Evolutionary conservation across 1,140 invertebrate species (phyloP), one percentile per base, ranked within the genome.

Genomic region (Drosophila littoralis): DNA sequence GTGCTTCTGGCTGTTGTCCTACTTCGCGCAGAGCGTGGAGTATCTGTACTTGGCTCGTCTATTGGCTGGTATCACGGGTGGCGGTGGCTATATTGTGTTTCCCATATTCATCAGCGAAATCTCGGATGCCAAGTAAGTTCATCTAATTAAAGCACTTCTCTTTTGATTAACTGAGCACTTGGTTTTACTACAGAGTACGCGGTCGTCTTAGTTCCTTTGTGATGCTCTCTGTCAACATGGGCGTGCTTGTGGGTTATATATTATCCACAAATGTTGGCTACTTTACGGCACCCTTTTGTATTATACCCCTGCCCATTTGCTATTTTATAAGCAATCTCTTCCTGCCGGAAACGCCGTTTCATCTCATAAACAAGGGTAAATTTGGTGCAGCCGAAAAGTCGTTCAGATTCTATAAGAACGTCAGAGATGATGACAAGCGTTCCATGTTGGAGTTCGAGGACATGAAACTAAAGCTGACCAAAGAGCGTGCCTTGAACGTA

Each of bases 341-440:
- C 81, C 66, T 98, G 92, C 97, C 97, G 0, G 97, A 98, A 91
- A 97, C 97, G 7, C 97, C 97, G 0, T 93, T 94, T 9, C 96
- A 95, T 92, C 91, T 96, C 1, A 92, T 96, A 63, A 93, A 93
- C 68, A 93, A 93, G 85, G 94, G 94, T 9, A 92, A 94, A 10
- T 92, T 94, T 17, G 92, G 93, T 4, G 94, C 95, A 42, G 97
- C 97, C 0, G 94, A 95, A 48, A 92, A 93, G 9, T 94, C 95
- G 4, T 93, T 97, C 40, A 65, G 71, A 46, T 92, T 88, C 50
- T 92, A 92, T 17, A 81, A 90, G 8, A 83, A 81, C 8, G 75
- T 81, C 6, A 28, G 32, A n/a, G 52, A 50, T 7, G 33, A 61
- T 12, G 84, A 88, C 13, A 57, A 70, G 7, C 40, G 12, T 46